These are phyloP conservation scores for Hemichromis elongatus DNA, from an alignment of 2,113 vertebrate genomes.

Conservation along the genomic window DNA sequence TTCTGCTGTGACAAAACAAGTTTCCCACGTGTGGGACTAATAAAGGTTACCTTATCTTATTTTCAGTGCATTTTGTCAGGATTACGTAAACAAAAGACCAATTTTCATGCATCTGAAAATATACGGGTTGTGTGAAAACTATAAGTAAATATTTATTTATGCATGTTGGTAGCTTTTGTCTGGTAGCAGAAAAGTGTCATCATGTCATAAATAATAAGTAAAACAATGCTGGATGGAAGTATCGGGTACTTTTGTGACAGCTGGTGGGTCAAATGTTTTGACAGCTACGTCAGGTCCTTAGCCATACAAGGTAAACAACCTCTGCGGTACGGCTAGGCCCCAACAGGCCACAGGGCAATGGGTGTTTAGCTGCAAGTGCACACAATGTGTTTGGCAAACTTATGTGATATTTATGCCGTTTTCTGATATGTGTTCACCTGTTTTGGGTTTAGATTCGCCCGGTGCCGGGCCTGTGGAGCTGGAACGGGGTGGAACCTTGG, in stretches of 20 bases:
- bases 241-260: neutral
- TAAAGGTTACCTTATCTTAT: no score
- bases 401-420: neutral
- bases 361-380: neutral
- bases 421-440: slow-evolving; percentile 70
- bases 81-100: neutral
- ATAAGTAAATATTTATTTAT: neutral
- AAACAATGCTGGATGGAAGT: neutral
- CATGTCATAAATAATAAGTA: neutral
- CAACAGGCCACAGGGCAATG: neutral
- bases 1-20: no score
- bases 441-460: slow-evolving; percentile 92
- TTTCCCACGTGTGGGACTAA: no score
- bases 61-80: neutral
- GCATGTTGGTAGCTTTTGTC: neutral
- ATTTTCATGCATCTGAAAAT: neutral
- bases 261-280: slow-evolving; percentile 18
- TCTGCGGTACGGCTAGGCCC: slow-evolving; percentile 41
- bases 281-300: slow-evolving; percentile 36
- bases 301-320: slow-evolving; percentile 31
- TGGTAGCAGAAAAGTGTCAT: neutral
- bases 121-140: neutral
- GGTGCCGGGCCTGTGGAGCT: slow-evolving; percentile 84
- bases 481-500: slow-evolving; percentile 86
- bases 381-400: neutral